Evolutionary conservation across 1,140 invertebrate species (phyloP).

Genomic region (Zaprionus davidi): DNA sequence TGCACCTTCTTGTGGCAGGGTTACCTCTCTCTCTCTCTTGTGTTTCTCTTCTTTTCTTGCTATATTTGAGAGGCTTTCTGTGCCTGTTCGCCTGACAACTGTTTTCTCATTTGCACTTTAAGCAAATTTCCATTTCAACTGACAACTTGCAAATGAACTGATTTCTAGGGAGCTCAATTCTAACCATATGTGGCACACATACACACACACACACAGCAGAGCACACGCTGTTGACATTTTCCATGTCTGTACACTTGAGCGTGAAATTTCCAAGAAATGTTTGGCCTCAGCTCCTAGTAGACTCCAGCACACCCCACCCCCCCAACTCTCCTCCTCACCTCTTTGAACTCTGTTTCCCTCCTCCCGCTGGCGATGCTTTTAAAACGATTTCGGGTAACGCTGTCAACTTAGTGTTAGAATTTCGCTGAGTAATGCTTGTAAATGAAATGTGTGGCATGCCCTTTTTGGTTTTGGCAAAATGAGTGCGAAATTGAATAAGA

Average conservation of each 20-base stretch:
- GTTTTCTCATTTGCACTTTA: slow-evolving; percentile 60
- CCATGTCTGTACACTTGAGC: slow-evolving; percentile 19
- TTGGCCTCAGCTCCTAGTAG: background rate
- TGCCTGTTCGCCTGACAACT: slow-evolving; percentile 30
- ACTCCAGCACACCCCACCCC: too few species aligned
- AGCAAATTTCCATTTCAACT: slow-evolving; percentile 41
- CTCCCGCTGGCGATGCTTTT: slow-evolving; percentile 23
- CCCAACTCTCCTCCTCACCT: too few species aligned
- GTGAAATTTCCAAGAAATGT: slow-evolving; percentile 57
- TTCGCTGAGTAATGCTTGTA: slow-evolving; percentile 42
- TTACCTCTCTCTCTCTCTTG: slow-evolving; percentile 39
- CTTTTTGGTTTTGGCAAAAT: slow-evolving; percentile 12
- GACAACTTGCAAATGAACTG: slow-evolving; percentile 47
- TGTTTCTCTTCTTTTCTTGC: slow-evolving; percentile 21
- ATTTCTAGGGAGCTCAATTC: slow-evolving; percentile 54
- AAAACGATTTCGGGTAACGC: slow-evolving; percentile 26
- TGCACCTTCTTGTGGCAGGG: slow-evolving; percentile 46
- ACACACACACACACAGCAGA: slow-evolving; percentile 24
- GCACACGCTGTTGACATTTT: slow-evolving; percentile 24
- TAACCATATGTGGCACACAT: slow-evolving; percentile 49
- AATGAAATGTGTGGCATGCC: slow-evolving; percentile 41
- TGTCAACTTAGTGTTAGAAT: slow-evolving; percentile 61
- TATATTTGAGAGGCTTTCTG: slow-evolving; percentile 33
- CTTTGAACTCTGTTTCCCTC: background rate
- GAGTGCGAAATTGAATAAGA: slow-evolving; percentile 13